Conservation (phyloP, 2,888 invertebrate genomes). For the Acanthopleura granulata region DNA sequence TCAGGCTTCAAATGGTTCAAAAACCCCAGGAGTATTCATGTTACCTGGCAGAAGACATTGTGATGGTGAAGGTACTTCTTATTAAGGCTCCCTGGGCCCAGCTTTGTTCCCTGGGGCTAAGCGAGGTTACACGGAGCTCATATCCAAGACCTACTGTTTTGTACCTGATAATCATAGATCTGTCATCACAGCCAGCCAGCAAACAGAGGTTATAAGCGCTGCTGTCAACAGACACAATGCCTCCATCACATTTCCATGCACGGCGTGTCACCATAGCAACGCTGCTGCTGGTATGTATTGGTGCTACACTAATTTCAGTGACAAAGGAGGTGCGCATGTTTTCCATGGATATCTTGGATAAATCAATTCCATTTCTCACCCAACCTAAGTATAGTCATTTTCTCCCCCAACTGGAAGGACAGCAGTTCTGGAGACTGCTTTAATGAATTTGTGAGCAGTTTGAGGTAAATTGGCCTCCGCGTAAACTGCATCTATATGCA, state of each 20-base stretch:
- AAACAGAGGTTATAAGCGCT: not conserved
- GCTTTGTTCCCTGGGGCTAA: too few species aligned
- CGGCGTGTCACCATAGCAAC: not conserved
- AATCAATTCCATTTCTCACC: conserved; percentile 14
- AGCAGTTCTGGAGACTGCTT: not conserved
- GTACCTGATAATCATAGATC: too few species aligned
- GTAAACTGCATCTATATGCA: too few species aligned
- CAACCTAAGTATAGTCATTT: not conserved
- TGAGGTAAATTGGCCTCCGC: too few species aligned
- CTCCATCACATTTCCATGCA: conserved; percentile 1
- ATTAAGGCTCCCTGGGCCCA: too few species aligned
- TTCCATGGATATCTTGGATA: not conserved
- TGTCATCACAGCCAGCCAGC: too few species aligned
- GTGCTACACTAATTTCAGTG: conserved; percentile 1
- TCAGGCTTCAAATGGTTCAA: too few species aligned
- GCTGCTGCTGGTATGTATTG: not conserved
- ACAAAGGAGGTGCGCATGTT: conserved; percentile 3
- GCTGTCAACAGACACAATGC: conserved; percentile 2
- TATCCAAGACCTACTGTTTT: too few species aligned
- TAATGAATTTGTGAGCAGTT: conserved; percentile 15
- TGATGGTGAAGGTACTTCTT: too few species aligned
- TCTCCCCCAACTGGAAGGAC: conserved; percentile 8
- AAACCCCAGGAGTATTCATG: too few species aligned
- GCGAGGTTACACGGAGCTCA: too few species aligned
- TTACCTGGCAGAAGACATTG: too few species aligned